Base-by-base conservation (phyloP, 2,113 vertebrate genomes). In the Noturus placidus region DNA sequence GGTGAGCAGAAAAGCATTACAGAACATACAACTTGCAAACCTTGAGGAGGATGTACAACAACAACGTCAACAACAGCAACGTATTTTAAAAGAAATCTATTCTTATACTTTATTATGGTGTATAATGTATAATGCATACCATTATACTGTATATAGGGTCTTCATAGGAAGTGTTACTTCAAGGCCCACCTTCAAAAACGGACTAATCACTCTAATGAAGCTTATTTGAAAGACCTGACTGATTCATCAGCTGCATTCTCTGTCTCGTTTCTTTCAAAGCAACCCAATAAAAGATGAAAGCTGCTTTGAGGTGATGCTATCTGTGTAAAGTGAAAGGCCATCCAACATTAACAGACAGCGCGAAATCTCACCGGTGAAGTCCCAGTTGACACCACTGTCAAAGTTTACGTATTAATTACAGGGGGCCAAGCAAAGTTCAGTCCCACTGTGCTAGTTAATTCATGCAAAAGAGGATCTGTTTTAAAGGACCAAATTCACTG, bases 341-440 rank as follows among this genome's bases (percentile, higher is more conserved):
- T 27, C 22, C 20, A 85, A 35, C 33, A 59, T 35, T 38, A 54
- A 72, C 50, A 70, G 50, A 54, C 27, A 77, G 74, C 6, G 14
- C 25, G 4, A 54, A 30, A 27, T 79, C 67, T 56, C n/a, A 11
- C 50, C 1, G 46, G 42, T 69, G 65, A 84, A 56, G n/a, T 84
- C 46, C 82, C 82, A 69, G 82, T 33, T 84, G 54, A n/a, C 67
- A 72, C 11, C n/a, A 57, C 22, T 35, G 83, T 84, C 52, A 84
- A 30, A 72, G 83, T 72, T 84, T 57, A 56, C 67, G n/a, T 77
- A 77, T 77, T 77, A 77, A 77, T 77, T 77, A 52, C 74, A 72
- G 25, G 67, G 67, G 54, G 83, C 22, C 30, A 84, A 38, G 83
- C 65, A 57, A 56, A 72, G 67, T 67, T 35, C 83, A 72, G 33